A percentile compares a stretch with the other conserved stretches of the same genome.
These are phyloP conservation scores for Terebella lapidaria DNA, from an alignment of 2,888 invertebrate genomes.

Conservation along the genomic window DNA sequence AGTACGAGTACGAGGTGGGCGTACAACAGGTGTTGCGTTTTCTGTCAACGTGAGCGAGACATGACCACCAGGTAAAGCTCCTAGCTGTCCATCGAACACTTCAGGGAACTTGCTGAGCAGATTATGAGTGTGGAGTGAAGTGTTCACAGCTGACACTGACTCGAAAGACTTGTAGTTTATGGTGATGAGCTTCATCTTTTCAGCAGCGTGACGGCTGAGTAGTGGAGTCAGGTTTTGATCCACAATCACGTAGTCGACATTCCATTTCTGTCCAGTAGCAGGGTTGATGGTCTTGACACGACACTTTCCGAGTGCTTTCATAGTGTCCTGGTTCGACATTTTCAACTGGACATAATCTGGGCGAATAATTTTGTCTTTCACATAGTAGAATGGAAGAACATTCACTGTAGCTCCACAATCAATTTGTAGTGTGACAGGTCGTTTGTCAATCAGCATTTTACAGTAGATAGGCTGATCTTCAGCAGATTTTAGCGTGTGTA, in stretches of 20 bases:
- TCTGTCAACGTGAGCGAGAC: neutral
- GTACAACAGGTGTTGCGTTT: neutral
- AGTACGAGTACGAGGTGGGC: slow-evolving; percentile 2
- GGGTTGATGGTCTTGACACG: neutral
- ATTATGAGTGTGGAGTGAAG: neutral
- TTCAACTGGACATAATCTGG: neutral
- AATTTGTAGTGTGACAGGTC: slow-evolving; percentile 9
- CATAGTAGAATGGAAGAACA: slow-evolving; percentile 3
- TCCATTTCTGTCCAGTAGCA: neutral
- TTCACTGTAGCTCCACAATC: slow-evolving; percentile 15
- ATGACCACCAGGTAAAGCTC: neutral
- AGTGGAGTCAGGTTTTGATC: neutral
- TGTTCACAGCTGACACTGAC: neutral
- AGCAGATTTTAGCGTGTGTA: neutral
- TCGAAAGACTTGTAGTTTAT: slow-evolving; percentile 9
- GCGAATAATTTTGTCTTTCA: neutral
- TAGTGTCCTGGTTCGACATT: slow-evolving; percentile 3
- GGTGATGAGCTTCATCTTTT: slow-evolving; percentile 12
- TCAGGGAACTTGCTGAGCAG: neutral
- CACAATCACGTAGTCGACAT: slow-evolving; percentile 3
- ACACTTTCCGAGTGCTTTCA: slow-evolving; percentile 1
- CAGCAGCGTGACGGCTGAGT: neutral
- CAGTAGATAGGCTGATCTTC: neutral
- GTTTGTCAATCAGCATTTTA: neutral
- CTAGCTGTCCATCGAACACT: no score